Evolutionary conservation across 2,888 invertebrate genomes (phyloP), one percentile per base, ranked within the genome.

Genomic region (Himalopsyche tibetana): DNA sequence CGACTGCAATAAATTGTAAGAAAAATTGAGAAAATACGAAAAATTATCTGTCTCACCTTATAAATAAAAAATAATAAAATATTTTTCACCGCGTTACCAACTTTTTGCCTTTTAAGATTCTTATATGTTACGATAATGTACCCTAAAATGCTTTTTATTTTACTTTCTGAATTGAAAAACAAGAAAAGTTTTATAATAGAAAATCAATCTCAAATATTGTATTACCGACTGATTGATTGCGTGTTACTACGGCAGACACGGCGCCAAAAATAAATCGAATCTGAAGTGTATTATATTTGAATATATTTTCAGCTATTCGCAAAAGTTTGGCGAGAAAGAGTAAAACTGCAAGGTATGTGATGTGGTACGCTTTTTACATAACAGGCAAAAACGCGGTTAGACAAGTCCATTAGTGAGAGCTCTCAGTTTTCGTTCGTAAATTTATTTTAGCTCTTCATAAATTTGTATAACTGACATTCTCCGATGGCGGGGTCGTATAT

Each of bases 391-490:
- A 55, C 28, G 56, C 82, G 55, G 42, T 80, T 63, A 84, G 80
- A 55, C 87, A 83, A 80, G 36, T 82, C 87, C 87, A 87, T 86
- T 82, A 86, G 80, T 45, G 63, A 55, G 84, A 82, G 79, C 51
- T 55, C 83, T 83, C 83, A 63, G 86, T 82, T 85, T 82, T 80
- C 55, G 86, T 86, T 80, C 86, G 83, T 86, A 88, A 88, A 88
- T 88, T 88, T 88, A 85, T 83, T 88, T 86, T 79, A 85, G 84
- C 84, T 85, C 80, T 55, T 85, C 85, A 86, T 86, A 88, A 87
- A 86, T 88, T 84, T 79, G 86, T 83, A 85, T 51, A 83, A 82
- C 55, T 74, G 86, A 84, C 86, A 86, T 81, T 51, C 86, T 51
- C 19, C 56, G 42, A 51, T 63, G 51, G 19, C 19, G 55, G 74